Evolutionary conservation across 2,888 invertebrate species (phyloP), one percentile per base, ranked within the genome.

Genomic region (Crioceris asparagi): DNA sequence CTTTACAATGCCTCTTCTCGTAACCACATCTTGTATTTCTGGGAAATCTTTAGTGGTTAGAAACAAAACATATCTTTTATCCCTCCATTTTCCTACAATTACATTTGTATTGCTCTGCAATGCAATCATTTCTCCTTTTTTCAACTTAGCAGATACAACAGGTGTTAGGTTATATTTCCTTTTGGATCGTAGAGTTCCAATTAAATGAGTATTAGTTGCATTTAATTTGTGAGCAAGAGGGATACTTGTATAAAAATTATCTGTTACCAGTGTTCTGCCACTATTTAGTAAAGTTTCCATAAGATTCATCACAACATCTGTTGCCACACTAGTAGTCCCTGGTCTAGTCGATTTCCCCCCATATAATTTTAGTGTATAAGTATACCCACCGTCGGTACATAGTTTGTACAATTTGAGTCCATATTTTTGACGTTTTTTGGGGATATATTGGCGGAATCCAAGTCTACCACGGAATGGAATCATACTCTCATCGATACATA

Each of bases 401-500:
- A 37, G 15, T 34, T 37, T 40, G 26, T 25, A 40, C 2, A 49
- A 11, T 35, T 46, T 47, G 14, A 47, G 36, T 4, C 52, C 55
- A 50, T 54, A 55, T 32, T 50, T 54, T 31, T 51, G 48, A 11
- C 41, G 36, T 43, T 46, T 46, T n/a, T 41, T 42, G 10, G 36
- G 19, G 12, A 48, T 44, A 30, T 40, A 44, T 27, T 48, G 47
- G 18, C 23, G 33, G 36, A 55, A 53, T 3, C 21, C 10, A 2
- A 54, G 42, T 16, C 55, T 35, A 7, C 55, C 54, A 36, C 49
- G 41, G 48, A 55, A 56, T 19, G 49, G 46, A 36, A 49, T 39
- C 35, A 46, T 40, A n/a, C 45, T 49, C 36, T 49, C 50, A 33
- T 49, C 55, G 16, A 53, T 52, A 43, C 44, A 51, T 30, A 52